phyloP scores from a whole-genome alignment of 2,113 vertebrate species.

The Ursus arctos region DNA sequence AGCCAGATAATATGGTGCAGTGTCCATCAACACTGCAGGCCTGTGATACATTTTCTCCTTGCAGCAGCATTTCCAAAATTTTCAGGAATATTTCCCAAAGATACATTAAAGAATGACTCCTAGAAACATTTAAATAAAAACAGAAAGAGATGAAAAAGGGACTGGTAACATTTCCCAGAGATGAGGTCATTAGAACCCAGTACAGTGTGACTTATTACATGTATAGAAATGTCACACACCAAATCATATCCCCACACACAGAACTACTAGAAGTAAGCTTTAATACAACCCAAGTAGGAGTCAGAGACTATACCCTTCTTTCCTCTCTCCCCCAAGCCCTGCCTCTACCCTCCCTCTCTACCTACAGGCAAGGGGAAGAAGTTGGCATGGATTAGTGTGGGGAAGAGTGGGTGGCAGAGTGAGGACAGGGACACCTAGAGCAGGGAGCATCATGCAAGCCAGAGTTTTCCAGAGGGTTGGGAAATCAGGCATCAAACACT shows the following conservation, averaged over 20 bases:
- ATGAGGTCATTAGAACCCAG: neutral
- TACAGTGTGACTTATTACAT: neutral
- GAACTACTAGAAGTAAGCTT: neutral
- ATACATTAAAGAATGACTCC: neutral
- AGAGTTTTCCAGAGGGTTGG: neutral
- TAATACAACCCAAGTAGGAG: neutral
- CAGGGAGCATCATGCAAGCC: neutral
- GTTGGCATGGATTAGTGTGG: neutral
- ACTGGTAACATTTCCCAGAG: neutral
- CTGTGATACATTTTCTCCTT: neutral
- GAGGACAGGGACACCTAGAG: neutral
- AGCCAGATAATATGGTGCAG: neutral
- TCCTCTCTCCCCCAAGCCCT: neutral
- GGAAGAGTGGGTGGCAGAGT: rapidly evolving
- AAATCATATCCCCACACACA: neutral
- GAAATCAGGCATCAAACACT: neutral
- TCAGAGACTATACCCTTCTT: neutral
- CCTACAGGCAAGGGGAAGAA: neutral
- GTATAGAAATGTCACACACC: neutral
- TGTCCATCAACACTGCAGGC: neutral
- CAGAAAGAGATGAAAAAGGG: neutral
- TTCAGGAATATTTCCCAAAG: neutral
- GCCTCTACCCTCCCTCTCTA: neutral
- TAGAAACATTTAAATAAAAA: conserved; percentile 42
- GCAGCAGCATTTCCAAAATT: neutral